These are phyloP conservation scores for Arion vulgaris DNA, from an alignment of 1,140 invertebrate species.

Conservation along the genomic window DNA sequence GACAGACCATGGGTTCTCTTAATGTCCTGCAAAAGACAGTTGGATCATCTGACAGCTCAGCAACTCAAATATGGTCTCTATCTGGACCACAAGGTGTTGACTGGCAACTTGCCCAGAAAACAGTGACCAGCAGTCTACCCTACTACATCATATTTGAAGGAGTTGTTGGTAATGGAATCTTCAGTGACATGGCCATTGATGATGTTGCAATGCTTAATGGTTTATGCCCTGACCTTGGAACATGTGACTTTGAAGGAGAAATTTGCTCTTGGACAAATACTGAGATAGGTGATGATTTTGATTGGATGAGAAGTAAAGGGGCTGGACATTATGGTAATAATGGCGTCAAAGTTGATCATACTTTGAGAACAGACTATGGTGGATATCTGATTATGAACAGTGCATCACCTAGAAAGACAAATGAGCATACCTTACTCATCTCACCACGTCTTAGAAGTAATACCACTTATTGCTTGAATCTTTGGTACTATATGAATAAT, in stretches of 20 bases:
- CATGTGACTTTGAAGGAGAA: slow-evolving; percentile 66
- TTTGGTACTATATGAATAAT: slow-evolving; percentile 84
- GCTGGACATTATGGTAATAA: background rate
- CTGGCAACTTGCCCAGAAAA: slow-evolving; percentile 32
- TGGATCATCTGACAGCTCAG: background rate
- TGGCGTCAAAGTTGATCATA: slow-evolving; percentile 66
- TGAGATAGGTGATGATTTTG: slow-evolving; percentile 58
- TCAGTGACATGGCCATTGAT: slow-evolving; percentile 64
- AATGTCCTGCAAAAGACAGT: slow-evolving; percentile 50
- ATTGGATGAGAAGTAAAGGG: slow-evolving; percentile 53
- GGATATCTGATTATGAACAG: slow-evolving; percentile 69
- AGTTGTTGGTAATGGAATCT: slow-evolving; percentile 50
- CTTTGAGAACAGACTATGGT: slow-evolving; percentile 63
- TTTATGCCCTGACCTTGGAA: slow-evolving; percentile 43
- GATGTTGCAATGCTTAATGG: slow-evolving; percentile 45
- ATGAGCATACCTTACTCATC: slow-evolving; percentile 59
- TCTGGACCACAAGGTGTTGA: slow-evolving; percentile 18
- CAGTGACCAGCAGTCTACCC: slow-evolving; percentile 16
- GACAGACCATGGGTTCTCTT: slow-evolving; percentile 65
- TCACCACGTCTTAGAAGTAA: slow-evolving; percentile 52
- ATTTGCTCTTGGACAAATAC: slow-evolving; percentile 63
- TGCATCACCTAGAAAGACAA: slow-evolving; percentile 52
- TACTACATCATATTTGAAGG: slow-evolving; percentile 66
- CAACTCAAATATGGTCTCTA: slow-evolving; percentile 3
- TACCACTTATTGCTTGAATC: slow-evolving; percentile 68